Evolutionary conservation across 1,140 invertebrate species (phyloP), one percentile per base, ranked within the genome.

Genomic region (Rhizoglyphus robini): DNA sequence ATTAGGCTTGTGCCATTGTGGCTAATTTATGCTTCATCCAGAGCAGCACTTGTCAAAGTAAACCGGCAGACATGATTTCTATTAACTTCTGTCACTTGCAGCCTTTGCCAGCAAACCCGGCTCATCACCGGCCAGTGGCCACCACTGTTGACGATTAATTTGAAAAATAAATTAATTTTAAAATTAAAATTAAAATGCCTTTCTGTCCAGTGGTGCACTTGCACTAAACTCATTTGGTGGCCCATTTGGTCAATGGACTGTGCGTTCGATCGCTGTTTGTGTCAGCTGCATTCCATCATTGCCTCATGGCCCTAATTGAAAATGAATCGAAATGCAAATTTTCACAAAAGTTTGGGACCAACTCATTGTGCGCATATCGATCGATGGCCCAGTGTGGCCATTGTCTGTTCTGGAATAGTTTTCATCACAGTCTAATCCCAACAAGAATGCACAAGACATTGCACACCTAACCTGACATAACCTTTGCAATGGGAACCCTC

Each of bases 41-140:
- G n/a, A n/a, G n/a, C n/a, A n/a, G n/a, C n/a, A n/a, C n/a, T n/a
- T n/a, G n/a, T n/a, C n/a, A n/a, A n/a, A n/a, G n/a, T n/a, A n/a
- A 15, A 8, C 51, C 31, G 23, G 23, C 31, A 11, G 23, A 15
- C 8, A 54, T 20, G 51, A 27, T 25, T 54, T 54, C 51, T 8
- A 54, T 54, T 8, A 54, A 54, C 51, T 54, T 54, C 8, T 54
- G 51, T 54, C 51, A 54, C 20, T 54, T 54, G 51, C 51, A 54
- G 51, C 20, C 20, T 8, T 23, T 32, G 23, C 51, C 51, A 54
- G 15, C 51, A 20, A n/a, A n/a, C n/a, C n/a, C n/a, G n/a, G n/a
- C n/a, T n/a, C n/a, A n/a, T n/a, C n/a, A n/a, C n/a, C n/a, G n/a
- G n/a, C n/a, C n/a, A n/a, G n/a, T n/a, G n/a, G n/a, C n/a, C n/a